phyloP scores from a whole-genome alignment of 2,888 invertebrate genomes.

The Mermis nigrescens region DNA sequence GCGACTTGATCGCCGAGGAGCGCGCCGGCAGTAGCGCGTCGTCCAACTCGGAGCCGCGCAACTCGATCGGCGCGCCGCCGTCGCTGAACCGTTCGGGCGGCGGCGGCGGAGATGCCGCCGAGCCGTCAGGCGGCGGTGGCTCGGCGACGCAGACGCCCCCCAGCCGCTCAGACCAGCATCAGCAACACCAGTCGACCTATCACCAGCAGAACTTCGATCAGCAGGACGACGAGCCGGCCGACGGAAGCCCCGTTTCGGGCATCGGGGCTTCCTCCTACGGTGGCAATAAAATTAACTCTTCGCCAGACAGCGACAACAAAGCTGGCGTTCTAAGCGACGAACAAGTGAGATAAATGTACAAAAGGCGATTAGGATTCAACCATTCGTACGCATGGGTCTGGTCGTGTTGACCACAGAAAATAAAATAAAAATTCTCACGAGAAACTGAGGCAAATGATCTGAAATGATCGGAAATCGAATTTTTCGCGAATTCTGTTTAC shows the following conservation, averaged over 20 bases:
- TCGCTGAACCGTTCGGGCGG: background rate
- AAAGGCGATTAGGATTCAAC: too few species aligned
- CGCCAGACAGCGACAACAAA: too few species aligned
- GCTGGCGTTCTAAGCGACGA: too few species aligned
- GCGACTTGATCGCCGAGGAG: slow-evolving; percentile 99
- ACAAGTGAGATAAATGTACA: too few species aligned
- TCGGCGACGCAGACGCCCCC: slow-evolving; percentile 42
- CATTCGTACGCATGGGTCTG: too few species aligned
- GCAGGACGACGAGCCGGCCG: background rate
- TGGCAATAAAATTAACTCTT: too few species aligned
- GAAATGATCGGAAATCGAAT: too few species aligned
- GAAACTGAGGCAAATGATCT: too few species aligned
- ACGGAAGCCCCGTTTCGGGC: slow-evolving; percentile 5
- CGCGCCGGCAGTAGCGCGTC: slow-evolving; percentile 35
- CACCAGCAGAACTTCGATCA: background rate
- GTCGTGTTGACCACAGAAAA: too few species aligned
- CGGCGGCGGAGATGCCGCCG: background rate
- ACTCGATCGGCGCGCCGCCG: slow-evolving; percentile 1
- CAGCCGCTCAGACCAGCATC: background rate
- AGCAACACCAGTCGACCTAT: background rate
- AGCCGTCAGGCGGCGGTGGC: slow-evolving; percentile 68
- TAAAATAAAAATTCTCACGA: too few species aligned
- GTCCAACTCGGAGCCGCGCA: background rate
- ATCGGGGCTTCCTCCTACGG: too few species aligned
- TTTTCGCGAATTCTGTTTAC: too few species aligned